These are phyloP conservation scores for Lordiphosa fenestrarum DNA, from an alignment of 2,888 invertebrate species.

Conservation along the genomic window DNA sequence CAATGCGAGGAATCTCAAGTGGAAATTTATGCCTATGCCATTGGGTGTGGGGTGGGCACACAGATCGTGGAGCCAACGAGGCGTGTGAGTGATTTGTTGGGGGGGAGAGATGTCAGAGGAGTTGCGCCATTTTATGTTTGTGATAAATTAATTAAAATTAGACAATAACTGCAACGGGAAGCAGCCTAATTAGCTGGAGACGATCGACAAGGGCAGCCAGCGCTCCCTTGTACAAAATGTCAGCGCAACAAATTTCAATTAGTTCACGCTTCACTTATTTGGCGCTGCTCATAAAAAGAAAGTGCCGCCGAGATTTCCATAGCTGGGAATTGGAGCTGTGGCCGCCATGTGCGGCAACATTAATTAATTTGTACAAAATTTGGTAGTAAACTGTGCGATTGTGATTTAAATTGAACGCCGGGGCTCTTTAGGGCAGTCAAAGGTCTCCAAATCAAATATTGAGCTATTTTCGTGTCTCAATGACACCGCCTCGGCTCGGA, in stretches of 20 bases:
- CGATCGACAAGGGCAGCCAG: conserved; percentile 53
- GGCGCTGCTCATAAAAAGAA: conserved; percentile 66
- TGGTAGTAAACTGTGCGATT: conserved; percentile 53
- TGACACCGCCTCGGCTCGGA: conserved; percentile 37
- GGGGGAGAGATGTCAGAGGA: conserved; percentile 28
- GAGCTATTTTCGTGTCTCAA: conserved; percentile 48
- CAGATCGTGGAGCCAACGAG: conserved; percentile 53
- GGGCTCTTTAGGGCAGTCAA: conserved; percentile 50
- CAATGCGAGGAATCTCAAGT: conserved; percentile 59
- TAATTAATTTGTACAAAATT: conserved; percentile 68
- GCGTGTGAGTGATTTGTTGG: conserved; percentile 65
- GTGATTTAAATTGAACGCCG: conserved; percentile 58
- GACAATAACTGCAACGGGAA: conserved; percentile 70
- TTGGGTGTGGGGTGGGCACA: conserved; percentile 19
- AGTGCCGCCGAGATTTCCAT: conserved; percentile 47
- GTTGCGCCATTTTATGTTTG: conserved; percentile 70
- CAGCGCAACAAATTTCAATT: conserved; percentile 77
- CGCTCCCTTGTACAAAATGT: conserved; percentile 60
- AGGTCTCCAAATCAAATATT: conserved; percentile 44
- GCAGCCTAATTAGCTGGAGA: conserved; percentile 63
- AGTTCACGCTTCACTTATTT: conserved; percentile 78
- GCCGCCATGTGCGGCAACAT: conserved; percentile 22
- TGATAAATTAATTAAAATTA: conserved; percentile 72
- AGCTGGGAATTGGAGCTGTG: conserved; percentile 23
- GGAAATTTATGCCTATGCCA: conserved; percentile 59